Evolutionary conservation across 2,888 invertebrate species (phyloP), one percentile per base, ranked within the genome.

Genomic region (Yponomeuta malinellus): DNA sequence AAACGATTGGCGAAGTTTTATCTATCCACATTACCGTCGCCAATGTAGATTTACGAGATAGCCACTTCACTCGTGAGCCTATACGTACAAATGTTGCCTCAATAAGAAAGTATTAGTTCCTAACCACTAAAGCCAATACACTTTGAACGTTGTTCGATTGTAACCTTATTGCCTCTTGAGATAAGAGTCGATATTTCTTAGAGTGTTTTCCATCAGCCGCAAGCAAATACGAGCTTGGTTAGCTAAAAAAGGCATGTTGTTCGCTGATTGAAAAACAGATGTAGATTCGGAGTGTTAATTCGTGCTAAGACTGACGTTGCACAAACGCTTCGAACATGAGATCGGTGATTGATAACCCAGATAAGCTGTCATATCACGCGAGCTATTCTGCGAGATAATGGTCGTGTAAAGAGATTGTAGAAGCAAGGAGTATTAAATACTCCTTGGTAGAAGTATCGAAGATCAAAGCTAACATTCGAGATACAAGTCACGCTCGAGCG

Each of bases 241-340:
- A 12, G 52, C 52, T 59, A 59, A 59, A 59, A 59, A 59, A 59
- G 52, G 52, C 52, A 59, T 59, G 52, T 59, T 59, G 52, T 59
- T 59, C 12, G 52, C 52, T 15, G 52, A 59, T 59, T 59, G 52
- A 59, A 59, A 59, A 59, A 59, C 12, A 12, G 15, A 59, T 59
- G 52, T 59, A 59, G 52, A 59, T 59, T 59, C 15, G 52, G 31
- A 84, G 81, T 79, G 82, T 80, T 78, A 81, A 80, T 80, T 78
- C 77, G 64, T 23, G 64, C 9, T 31, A 64, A 67, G 9, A 29
- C 5, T 43, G 43, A 67, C 78, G 79, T 86, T 84, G 84, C 85
- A 85, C 83, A 84, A 85, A 85, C 80, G 78, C 74, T 76, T 77
- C 15, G 75, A 79, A 82, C 78, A 81, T 64, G 78, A 74, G 75